Evolutionary conservation across 2,888 invertebrate genomes (phyloP), one percentile per base, ranked within the genome.

Genomic region (Diadromus collaris): DNA sequence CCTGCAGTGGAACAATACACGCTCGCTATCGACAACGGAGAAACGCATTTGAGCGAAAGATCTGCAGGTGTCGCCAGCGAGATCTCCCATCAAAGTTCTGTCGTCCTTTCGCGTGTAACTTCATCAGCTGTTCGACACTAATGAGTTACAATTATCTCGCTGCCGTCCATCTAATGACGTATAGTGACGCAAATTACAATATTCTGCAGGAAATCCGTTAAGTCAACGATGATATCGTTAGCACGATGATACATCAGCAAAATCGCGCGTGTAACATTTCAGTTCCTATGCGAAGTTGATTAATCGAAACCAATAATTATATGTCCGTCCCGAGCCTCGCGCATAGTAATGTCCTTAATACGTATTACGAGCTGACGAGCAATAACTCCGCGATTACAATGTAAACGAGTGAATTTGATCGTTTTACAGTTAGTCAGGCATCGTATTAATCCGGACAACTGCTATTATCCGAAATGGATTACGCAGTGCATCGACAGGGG

Each of bases 111-210:
- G 24, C 51, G 24, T 51, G 51, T 24, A 24, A 21, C 24, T 21
- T 51, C 10, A 51, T 51, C 24, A 51, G 51, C 51, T 21, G 51
- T 24, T 5, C 51, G 51, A 51, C 24, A 51, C 51, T 51, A 24
- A 51, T 21, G 51, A 51, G 21, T 51, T 51, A 24, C 51, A 51
- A 51, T 51, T 51, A 51, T 13, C 51, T n/a, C n/a, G n/a, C 5
- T 24, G 51, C 24, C 51, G 51, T 21, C 5, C 13, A 51, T 51
- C 9, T 24, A 21, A 21, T 9, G 5, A 24, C 13, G 48, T 21
- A 10, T 21, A 24, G 19, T 13, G 51, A 51, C 51, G 51, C 5
- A 21, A 51, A 51, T 13, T 21, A 21, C 10, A 51, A 51, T 21
- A 24, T 51, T 51, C 21, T 13, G 13, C 24, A 24, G 51, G 24